Evolutionary conservation across 2,797 vertebrate species (phyloP), one percentile per base, ranked within the genome.

Genomic region (Molothrus aeneus): DNA sequence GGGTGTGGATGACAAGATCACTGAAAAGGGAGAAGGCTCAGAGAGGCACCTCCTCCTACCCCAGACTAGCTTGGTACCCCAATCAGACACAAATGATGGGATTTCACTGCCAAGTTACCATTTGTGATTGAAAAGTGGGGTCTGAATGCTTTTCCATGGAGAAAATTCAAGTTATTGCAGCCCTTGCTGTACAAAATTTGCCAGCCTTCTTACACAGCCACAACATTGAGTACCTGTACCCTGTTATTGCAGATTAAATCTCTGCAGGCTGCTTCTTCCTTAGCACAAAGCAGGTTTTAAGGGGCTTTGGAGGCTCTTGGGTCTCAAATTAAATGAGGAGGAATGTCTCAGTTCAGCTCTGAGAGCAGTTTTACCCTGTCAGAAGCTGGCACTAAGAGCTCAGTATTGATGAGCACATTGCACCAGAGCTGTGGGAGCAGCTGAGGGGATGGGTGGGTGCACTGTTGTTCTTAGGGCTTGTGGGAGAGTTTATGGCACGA

Each of bases 141-240:
- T 26, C 60, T 80, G 40, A 59, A 25, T 47, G 24, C 20, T 88
- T 72, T 63, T 45, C 48, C 54, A 3, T 10, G 25, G 24, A 32
- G 34, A 36, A 69, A 36, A 60, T 45, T 63, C 22, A n/a, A n/a
- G n/a, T 63, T 65, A 16, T 5, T 31, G 18, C 31, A 57, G 63
- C 24, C 20, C 29, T 61, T 59, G 42, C 42, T 64, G 65, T 54
- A 24, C 11, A 4, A 18, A 79, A 56, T 45, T 42, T 84, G 32
- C 34, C 73, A 80, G 10, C 21, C 28, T 71, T 66, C 15, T 60
- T 63, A 45, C 53, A 15, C 45, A 64, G 36, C 20, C 34, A 19
- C 48, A 48, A 4, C 45, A 25, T 0, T 0, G 2, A 43, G 20
- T 50, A 31, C 36, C 3, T 2, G 51, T 3, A 24, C 48, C 56